Evolutionary conservation across 2,113 vertebrate genomes (phyloP).

Genomic region (Hassar affinis): DNA sequence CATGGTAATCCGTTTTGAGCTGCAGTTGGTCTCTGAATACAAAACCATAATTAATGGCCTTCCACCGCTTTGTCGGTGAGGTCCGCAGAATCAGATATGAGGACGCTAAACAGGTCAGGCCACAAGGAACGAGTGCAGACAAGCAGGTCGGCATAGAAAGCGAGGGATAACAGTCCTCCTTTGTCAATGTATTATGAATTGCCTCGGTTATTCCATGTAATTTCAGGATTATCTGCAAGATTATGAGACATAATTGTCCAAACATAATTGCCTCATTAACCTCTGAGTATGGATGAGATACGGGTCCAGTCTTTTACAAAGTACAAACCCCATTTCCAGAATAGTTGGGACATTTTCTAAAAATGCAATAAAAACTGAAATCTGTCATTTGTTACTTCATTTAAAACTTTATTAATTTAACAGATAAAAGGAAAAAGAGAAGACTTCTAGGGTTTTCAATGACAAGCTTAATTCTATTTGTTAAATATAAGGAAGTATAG

Average conservation of each 20-base stretch:
- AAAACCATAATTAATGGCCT: slow-evolving; percentile 66
- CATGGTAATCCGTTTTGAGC: slow-evolving; percentile 65
- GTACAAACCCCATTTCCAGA: not conserved
- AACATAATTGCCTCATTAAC: slow-evolving; percentile 26
- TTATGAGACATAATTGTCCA: slow-evolving; percentile 24
- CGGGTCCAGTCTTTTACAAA: not conserved
- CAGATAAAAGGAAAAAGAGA: too few relatives aligned
- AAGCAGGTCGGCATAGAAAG: not conserved
- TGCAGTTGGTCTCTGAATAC: slow-evolving; percentile 64
- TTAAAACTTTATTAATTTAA: too few relatives aligned
- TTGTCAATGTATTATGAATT: slow-evolving; percentile 30
- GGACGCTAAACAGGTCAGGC: slow-evolving; percentile 10
- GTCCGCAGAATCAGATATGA: slow-evolving; percentile 15
- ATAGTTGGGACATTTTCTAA: too few relatives aligned
- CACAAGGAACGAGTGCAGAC: not conserved
- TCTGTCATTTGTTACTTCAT: too few relatives aligned
- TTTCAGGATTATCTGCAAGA: slow-evolving; percentile 35
- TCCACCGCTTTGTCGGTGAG: slow-evolving; percentile 48
- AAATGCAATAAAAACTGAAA: too few relatives aligned
- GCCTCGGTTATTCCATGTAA: slow-evolving; percentile 30
- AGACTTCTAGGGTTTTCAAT: too few relatives aligned
- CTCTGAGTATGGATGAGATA: not conserved
- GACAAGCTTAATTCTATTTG: too few relatives aligned
- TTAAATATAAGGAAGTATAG: too few relatives aligned
- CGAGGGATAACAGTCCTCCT: not conserved